phyloP scores from a whole-genome alignment of 1,140 invertebrate genomes.

The Glomeris maerens region DNA sequence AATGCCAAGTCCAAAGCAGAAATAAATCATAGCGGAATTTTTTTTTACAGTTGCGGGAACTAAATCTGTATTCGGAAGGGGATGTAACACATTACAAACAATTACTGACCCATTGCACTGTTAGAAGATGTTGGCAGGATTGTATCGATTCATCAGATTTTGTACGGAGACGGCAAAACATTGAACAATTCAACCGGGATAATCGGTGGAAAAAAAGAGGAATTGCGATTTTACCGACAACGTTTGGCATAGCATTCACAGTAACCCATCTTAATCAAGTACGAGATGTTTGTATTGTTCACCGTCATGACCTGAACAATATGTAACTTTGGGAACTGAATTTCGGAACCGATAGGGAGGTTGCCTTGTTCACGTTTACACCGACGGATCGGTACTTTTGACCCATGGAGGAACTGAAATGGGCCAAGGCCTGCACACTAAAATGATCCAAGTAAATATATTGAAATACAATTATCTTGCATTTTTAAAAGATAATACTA shows the following conservation, averaged over 20 bases:
- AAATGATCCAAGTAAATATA: conserved; percentile 66
- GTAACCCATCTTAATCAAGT: conserved; percentile 67
- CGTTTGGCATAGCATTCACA: conserved; percentile 78
- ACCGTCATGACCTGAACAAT: neutral
- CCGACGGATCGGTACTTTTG: conserved; percentile 82
- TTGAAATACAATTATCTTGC: conserved; percentile 12
- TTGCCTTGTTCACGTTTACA: conserved; percentile 75
- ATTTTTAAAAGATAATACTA: too few species aligned
- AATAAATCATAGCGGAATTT: too few species aligned
- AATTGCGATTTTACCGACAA: conserved; percentile 69
- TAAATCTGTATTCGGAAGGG: conserved; percentile 72
- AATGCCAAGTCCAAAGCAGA: too few species aligned
- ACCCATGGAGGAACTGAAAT: conserved; percentile 87
- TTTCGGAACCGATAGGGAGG: conserved; percentile 45
- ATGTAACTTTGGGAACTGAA: too few species aligned
- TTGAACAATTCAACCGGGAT: neutral
- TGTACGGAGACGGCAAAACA: conserved; percentile 38
- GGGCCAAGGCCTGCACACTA: conserved; percentile 90
- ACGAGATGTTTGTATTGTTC: conserved; percentile 5
- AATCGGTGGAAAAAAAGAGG: conserved; percentile 57
- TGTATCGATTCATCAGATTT: conserved; percentile 55
- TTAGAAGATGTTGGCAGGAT: conserved; percentile 68
- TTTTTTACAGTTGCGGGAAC: conserved; percentile 44
- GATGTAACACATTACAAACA: conserved; percentile 67
- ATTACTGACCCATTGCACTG: conserved; percentile 53